These are phyloP conservation scores for Steinernema feltiae DNA, from an alignment of 1,140 invertebrate species.

Conservation along the genomic window DNA sequence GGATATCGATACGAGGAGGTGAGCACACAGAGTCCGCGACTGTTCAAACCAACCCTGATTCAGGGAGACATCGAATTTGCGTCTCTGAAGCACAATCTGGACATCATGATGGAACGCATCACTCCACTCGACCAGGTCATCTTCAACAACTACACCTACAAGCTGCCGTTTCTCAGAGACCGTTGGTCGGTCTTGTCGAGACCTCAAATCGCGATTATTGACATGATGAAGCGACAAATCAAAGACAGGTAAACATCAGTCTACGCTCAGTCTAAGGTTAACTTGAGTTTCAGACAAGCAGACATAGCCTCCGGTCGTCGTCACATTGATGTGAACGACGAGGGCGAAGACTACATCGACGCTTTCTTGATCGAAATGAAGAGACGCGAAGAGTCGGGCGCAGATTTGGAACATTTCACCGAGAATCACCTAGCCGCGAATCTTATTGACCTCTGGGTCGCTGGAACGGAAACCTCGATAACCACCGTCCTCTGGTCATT, in stretches of 20 bases:
- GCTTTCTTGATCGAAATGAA: not conserved
- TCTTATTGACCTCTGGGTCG: no score
- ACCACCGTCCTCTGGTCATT: constrained; percentile 34
- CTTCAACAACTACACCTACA: not conserved
- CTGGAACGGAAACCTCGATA: constrained; percentile 38
- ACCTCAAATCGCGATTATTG: not conserved
- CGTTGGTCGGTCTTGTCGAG: not conserved
- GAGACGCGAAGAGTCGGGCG: not conserved
- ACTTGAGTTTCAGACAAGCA: not conserved
- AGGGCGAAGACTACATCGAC: not conserved
- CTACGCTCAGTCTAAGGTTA: no score
- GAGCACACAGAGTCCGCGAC: not conserved
- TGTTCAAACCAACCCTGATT: no score
- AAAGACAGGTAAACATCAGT: no score
- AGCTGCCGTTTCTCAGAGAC: no score
- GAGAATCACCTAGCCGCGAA: no score
- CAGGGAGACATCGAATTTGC: not conserved
- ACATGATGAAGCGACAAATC: not conserved
- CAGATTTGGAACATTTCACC: not conserved
- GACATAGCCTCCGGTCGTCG: not conserved
- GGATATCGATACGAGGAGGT: not conserved
- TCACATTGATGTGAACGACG: not conserved
- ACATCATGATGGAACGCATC: not conserved
- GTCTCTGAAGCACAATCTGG: not conserved
- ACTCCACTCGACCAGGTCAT: not conserved